Evolutionary conservation across 1,140 invertebrate genomes (phyloP).

Genomic region (Doryteuthis pealeii): DNA sequence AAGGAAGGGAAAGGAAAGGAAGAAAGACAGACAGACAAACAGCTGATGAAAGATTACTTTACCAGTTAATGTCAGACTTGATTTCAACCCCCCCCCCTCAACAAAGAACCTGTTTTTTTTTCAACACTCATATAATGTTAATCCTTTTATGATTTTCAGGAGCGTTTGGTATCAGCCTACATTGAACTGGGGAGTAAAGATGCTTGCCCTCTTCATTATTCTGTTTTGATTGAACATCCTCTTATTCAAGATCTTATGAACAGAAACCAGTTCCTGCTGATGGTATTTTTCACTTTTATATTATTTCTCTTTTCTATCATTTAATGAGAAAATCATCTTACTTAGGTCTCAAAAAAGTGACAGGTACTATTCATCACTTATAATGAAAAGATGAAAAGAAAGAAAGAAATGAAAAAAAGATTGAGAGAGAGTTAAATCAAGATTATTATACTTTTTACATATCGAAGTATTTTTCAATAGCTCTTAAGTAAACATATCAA

Average conservation of each 20-base stretch:
- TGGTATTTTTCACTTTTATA: not conserved
- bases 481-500: too few species aligned
- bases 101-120: not conserved
- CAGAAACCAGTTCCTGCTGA: not conserved
- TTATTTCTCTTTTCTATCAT: not conserved
- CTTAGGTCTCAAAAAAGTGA: too few species aligned
- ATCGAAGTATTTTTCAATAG: too few species aligned
- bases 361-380: too few species aligned
- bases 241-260: slow-evolving; percentile 53
- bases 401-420: too few species aligned
- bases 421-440: too few species aligned
- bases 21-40: not conserved
- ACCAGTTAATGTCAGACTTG: not conserved
- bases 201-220: slow-evolving; percentile 41
- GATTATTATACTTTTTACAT: too few species aligned
- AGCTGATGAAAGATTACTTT: not conserved
- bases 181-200: slow-evolving; percentile 48
- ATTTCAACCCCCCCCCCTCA: too few species aligned
- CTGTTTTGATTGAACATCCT: slow-evolving; percentile 54
- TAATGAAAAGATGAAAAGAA: too few species aligned
- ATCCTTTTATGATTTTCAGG: slow-evolving; percentile 36
- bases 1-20: not conserved
- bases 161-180: slow-evolving; percentile 46
- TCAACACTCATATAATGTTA: not conserved
- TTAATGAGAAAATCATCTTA: too few species aligned